Evolutionary conservation across 2,888 invertebrate species (phyloP).

Genomic region (Drosophila setosimentum): DNA sequence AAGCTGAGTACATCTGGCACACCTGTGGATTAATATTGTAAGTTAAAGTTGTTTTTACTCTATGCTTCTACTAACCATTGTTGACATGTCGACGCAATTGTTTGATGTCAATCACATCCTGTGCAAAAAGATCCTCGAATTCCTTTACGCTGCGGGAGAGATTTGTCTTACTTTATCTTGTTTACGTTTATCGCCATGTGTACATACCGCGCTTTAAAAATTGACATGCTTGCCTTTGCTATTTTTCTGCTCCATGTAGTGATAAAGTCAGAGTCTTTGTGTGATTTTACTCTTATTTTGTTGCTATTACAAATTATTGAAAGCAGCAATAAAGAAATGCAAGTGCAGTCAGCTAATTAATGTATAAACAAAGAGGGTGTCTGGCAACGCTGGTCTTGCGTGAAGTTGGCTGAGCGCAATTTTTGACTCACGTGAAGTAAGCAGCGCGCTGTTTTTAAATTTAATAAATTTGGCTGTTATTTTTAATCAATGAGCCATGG

Average conservation of each 20-base stretch:
- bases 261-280: constrained; percentile 14
- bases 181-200: constrained; percentile 9
- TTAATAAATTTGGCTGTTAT: constrained; percentile 6
- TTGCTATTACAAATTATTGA: constrained; percentile 31
- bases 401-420: constrained; percentile 42
- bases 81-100: constrained; percentile 90
- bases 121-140: constrained; percentile 90
- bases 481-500: constrained; percentile 30
- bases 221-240: constrained; percentile 74
- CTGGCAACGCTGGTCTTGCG: constrained; percentile 34
- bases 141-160: constrained; percentile 89
- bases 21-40: constrained; percentile 87
- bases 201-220: constrained; percentile 84
- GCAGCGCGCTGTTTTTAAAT: constrained; percentile 24
- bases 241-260: constrained; percentile 43
- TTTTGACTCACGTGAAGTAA: constrained; percentile 25
- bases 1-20: constrained; percentile 95
- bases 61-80: constrained; percentile 88
- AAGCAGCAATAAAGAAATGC: constrained; percentile 40
- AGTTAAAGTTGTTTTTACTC: background rate
- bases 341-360: constrained; percentile 50
- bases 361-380: background rate
- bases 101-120: constrained; percentile 90
- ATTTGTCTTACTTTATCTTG: constrained; percentile 70
- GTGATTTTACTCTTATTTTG: constrained; percentile 39